A percentile compares a stretch with the other conserved stretches of the same genome.
phyloP scores from a whole-genome alignment of 2,888 invertebrate species.

The Protonemura montana region DNA sequence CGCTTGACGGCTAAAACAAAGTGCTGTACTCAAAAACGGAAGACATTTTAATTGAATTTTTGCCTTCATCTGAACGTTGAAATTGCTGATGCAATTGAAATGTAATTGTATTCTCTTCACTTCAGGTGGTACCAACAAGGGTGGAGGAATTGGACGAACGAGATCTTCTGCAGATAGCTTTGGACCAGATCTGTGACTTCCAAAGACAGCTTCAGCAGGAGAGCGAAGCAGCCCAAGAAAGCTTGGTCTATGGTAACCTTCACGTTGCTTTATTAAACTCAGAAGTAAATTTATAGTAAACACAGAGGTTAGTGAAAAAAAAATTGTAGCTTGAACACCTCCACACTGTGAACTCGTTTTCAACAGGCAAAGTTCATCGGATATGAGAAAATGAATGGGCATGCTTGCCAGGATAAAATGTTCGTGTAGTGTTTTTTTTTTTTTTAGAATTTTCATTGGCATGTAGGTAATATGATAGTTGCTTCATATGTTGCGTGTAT shows the following conservation, averaged over 20 bases:
- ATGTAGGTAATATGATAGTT: neutral
- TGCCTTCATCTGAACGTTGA: neutral
- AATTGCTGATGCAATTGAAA: neutral
- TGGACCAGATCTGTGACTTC: conserved; percentile 47
- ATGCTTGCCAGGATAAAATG: neutral
- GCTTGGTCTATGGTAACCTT: neutral
- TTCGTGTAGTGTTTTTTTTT: neutral
- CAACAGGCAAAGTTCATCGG: neutral
- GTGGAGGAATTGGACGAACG: conserved; percentile 36
- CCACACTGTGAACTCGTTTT: neutral
- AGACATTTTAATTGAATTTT: neutral
- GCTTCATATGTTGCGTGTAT: neutral
- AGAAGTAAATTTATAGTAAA: neutral
- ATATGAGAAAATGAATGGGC: neutral
- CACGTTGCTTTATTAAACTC: neutral
- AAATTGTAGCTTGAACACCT: neutral
- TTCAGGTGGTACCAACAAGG: neutral
- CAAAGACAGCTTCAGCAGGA: conserved; percentile 40
- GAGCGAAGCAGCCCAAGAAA: neutral
- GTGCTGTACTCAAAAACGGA: neutral
- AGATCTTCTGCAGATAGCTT: conserved; percentile 46
- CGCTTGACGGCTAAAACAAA: neutral
- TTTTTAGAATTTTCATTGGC: neutral
- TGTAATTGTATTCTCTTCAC: neutral
- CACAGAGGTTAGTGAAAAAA: neutral